A percentile compares a stretch with the other conserved stretches of the same genome.
Conservation (phyloP, 1,140 invertebrate species). For the Drosophila takahashii region DNA sequence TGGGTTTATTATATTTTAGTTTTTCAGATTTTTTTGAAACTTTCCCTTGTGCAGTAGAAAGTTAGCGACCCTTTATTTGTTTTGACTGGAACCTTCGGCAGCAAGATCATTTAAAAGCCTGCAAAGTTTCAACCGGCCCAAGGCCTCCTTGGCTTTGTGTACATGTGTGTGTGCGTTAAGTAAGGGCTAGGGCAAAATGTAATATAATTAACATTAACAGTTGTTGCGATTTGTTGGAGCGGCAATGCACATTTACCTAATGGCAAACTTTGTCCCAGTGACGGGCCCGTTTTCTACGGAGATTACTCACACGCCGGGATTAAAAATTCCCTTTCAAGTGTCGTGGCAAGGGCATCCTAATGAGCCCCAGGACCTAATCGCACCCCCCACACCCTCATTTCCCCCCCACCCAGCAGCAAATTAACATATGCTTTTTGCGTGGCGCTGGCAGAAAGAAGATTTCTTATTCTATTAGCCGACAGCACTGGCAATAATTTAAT, state of each 20-base stretch:
- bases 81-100: slow-evolving; percentile 1
- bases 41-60: neutral
- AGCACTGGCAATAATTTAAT: slow-evolving; percentile 73
- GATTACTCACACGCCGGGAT: slow-evolving; percentile 63
- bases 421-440: slow-evolving; percentile 78
- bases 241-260: slow-evolving; percentile 70
- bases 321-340: slow-evolving; percentile 76
- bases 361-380: slow-evolving; percentile 44
- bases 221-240: slow-evolving; percentile 72
- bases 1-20: neutral
- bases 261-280: slow-evolving; percentile 43
- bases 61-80: slow-evolving; percentile 24
- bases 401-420: slow-evolving; percentile 44
- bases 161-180: slow-evolving; percentile 15
- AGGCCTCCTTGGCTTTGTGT: slow-evolving; percentile 13
- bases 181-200: slow-evolving; percentile 27
- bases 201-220: slow-evolving; percentile 75
- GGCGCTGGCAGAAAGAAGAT: slow-evolving; percentile 54
- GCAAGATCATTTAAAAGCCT: slow-evolving; percentile 21
- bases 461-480: slow-evolving; percentile 63
- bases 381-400: neutral
- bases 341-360: slow-evolving; percentile 44
- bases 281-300: slow-evolving; percentile 17
- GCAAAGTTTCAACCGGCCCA: slow-evolving; percentile 16
- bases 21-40: neutral